phyloP scores from a whole-genome alignment of 2,113 vertebrate genomes.

The Edolisoma coerulescens region DNA sequence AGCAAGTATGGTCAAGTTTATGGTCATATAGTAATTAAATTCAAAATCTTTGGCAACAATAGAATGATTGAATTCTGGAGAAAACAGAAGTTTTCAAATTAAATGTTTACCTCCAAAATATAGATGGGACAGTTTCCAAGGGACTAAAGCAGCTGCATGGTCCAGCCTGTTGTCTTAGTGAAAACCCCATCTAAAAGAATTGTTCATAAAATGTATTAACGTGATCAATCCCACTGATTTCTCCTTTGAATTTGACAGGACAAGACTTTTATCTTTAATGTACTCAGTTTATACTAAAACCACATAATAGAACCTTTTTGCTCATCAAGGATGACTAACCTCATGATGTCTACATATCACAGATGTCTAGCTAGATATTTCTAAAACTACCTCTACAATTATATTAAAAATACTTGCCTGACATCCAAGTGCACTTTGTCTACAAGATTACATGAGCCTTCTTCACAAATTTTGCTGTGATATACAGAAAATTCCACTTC shows the following conservation, averaged over 20 bases:
- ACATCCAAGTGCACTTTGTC: not conserved
- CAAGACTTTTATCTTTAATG: not conserved
- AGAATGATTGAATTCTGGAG: not conserved
- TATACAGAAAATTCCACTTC: not conserved
- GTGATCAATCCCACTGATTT: not conserved
- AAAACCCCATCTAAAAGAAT: not conserved
- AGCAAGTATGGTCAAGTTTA: not conserved
- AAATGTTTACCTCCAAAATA: not conserved
- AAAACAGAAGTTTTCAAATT: not conserved
- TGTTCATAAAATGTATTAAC: not conserved
- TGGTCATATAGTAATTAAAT: not conserved
- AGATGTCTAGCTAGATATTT: not conserved
- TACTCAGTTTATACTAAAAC: not conserved
- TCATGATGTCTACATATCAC: not conserved
- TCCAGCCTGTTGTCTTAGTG: not conserved
- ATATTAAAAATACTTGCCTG: not conserved
- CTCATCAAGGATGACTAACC: not conserved
- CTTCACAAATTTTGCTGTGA: not conserved
- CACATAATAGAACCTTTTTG: not conserved
- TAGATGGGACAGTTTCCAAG: not conserved
- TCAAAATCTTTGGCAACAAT: not conserved
- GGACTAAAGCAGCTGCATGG: not conserved
- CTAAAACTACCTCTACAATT: not conserved
- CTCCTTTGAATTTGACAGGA: not conserved
- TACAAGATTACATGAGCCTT: not conserved